Base-by-base conservation (phyloP, 2,888 invertebrate genomes). In the Endotricha flammealis region DNA sequence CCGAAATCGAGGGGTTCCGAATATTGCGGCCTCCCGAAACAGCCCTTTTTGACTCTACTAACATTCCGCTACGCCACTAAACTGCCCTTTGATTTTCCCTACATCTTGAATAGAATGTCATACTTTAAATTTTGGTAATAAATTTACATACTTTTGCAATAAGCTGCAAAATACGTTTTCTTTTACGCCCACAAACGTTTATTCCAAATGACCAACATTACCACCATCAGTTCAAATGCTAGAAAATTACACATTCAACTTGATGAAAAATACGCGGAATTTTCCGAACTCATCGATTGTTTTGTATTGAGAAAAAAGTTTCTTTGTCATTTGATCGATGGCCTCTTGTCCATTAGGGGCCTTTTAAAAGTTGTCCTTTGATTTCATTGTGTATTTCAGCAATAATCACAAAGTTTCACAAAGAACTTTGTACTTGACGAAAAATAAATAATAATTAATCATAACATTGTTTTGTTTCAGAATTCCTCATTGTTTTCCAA, bases 291-390 rank as follows among this genome's bases (percentile, higher is more conserved):
- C 63, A 70, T 75, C 67, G 70, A 78, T 77, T 80, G 72, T 73
- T 75, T 73, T 68, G 72, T 71, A 75, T 72, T 71, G 70, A 73
- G 68, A 70, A 71, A 61, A 62, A 80, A 75, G 59, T 71, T 75
- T 79, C 75, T 78, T 80, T 82, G 81, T 75, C 70, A 70, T 75
- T 82, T 86, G 86, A 85, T 85, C 78, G 83, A 86, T 82, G 73
- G 63, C 68, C 71, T 66, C 69, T 82, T 79, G 77, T 78, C 78
- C 85, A 83, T 82, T 83, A 83, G 71, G 64, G 57, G 64, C 77
- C 75, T 79, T 82, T 79, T 78, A 74, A 77, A 82, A 81, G 71
- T 80, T 79, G 72, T 77, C 72, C 65, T 82, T 77, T 74, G 76
- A 76, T 78, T 79, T 77, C 67, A 72, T 78, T 80, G 69, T 78